phyloP scores from a whole-genome alignment of 2,888 invertebrate species.

The Cephus spinipes region DNA sequence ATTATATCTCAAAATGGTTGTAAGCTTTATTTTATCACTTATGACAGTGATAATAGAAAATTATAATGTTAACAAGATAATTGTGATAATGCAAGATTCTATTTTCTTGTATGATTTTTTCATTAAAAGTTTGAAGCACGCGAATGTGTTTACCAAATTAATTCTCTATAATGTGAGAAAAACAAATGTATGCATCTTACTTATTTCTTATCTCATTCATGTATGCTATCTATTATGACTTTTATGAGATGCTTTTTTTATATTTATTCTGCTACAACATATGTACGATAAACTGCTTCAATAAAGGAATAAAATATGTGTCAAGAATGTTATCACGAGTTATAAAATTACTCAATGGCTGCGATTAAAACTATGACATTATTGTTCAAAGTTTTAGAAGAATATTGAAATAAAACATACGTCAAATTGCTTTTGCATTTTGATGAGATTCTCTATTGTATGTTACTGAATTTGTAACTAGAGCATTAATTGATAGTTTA shows the following conservation, averaged over 20 bases:
- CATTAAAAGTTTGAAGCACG: no score
- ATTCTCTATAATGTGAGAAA: no score
- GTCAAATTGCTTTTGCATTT: neutral
- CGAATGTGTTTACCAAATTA: no score
- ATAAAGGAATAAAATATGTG: neutral
- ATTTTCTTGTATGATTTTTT: neutral
- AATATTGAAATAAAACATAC: neutral
- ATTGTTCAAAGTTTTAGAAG: neutral
- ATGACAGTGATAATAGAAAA: neutral
- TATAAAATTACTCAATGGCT: neutral
- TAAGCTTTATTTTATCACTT: neutral
- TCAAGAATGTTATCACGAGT: neutral
- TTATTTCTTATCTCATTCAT: no score
- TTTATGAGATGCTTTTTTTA: no score
- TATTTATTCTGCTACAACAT: no score
- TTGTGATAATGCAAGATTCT: neutral
- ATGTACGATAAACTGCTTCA: no score
- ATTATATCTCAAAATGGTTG: neutral
- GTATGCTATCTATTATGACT: no score
- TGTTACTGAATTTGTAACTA: neutral
- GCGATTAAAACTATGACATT: neutral
- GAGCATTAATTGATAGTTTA: neutral
- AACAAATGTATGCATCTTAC: no score
- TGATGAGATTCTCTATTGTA: neutral
- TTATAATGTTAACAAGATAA: neutral